Evolutionary conservation across 2,888 invertebrate species (phyloP).

Genomic region (Plutella xylostella): DNA sequence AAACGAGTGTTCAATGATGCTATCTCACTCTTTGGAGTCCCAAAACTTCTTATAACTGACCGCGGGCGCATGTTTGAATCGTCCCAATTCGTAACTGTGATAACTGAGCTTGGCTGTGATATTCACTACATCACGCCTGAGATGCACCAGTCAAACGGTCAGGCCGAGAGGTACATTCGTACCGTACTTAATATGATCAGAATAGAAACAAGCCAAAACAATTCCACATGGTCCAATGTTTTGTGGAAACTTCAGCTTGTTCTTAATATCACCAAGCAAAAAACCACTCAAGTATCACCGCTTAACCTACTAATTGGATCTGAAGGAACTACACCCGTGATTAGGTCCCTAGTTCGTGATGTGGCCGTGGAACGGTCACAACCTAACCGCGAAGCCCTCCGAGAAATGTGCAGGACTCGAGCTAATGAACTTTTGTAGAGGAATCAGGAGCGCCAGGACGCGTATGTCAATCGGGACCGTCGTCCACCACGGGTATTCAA

Average conservation of each 20-base stretch:
- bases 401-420: too few relatives aligned
- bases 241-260: slow-evolving; percentile 5
- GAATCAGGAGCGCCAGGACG: not conserved
- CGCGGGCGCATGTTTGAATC: slow-evolving; percentile 7
- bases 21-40: slow-evolving; percentile 6
- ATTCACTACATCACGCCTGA: slow-evolving; percentile 2
- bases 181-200: slow-evolving; percentile 6
- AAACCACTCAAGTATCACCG: slow-evolving; percentile 1
- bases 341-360: slow-evolving; percentile 5
- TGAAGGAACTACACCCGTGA: slow-evolving; percentile 4
- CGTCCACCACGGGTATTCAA: not conserved
- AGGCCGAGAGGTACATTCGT: slow-evolving; percentile 5
- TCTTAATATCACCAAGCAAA: slow-evolving; percentile 2
- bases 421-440: too few relatives aligned
- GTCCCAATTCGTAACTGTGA: not conserved
- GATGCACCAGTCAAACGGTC: slow-evolving; percentile 8
- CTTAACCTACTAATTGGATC: slow-evolving; percentile 3
- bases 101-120: not conserved
- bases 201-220: slow-evolving; percentile 2
- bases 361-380: not conserved
- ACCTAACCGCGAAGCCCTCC: slow-evolving; percentile 1
- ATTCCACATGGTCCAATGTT: not conserved
- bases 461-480: not conserved
- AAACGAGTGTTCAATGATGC: not conserved
- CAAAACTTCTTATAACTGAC: slow-evolving; percentile 2